Evolutionary conservation across 2,113 vertebrate genomes (phyloP).

Genomic region (Bubalus kerabau): DNA sequence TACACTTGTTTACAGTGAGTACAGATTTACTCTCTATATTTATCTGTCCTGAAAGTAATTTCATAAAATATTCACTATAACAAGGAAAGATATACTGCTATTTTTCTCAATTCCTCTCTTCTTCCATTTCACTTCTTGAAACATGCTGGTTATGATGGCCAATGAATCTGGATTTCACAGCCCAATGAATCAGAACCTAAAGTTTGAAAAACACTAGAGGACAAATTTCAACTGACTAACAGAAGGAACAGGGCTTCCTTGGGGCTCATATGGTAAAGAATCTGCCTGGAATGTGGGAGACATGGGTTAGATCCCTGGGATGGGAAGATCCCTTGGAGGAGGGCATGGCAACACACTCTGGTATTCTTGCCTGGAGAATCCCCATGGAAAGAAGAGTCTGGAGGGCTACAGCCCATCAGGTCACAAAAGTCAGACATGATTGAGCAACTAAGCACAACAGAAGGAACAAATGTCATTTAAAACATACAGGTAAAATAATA

Average conservation of each 20-base stretch:
- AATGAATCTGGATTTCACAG: not conserved
- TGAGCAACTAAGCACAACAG: no score
- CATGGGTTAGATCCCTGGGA: no score
- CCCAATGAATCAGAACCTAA: not conserved
- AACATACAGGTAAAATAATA: not conserved
- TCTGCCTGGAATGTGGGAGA: no score
- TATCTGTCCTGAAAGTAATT: not conserved
- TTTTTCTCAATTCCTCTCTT: not conserved
- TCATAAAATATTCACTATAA: not conserved
- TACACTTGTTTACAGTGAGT: not conserved
- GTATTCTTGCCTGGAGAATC: no score
- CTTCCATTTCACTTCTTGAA: not conserved
- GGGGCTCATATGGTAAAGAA: no score
- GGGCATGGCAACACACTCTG: no score
- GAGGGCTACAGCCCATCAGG: no score
- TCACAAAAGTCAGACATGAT: no score
- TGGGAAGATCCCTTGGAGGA: no score
- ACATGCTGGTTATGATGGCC: not conserved
- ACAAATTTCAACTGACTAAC: not conserved
- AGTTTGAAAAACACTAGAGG: not conserved
- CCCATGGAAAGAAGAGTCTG: no score
- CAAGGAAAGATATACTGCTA: not conserved
- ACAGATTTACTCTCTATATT: not conserved
- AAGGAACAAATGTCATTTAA: not conserved
- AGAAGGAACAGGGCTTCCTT: not conserved